Percentiles rank a stretch among this genome's conserved stretches.
Evolutionary conservation across 2,113 vertebrate species (phyloP).

Genomic region (Tinamus guttatus): DNA sequence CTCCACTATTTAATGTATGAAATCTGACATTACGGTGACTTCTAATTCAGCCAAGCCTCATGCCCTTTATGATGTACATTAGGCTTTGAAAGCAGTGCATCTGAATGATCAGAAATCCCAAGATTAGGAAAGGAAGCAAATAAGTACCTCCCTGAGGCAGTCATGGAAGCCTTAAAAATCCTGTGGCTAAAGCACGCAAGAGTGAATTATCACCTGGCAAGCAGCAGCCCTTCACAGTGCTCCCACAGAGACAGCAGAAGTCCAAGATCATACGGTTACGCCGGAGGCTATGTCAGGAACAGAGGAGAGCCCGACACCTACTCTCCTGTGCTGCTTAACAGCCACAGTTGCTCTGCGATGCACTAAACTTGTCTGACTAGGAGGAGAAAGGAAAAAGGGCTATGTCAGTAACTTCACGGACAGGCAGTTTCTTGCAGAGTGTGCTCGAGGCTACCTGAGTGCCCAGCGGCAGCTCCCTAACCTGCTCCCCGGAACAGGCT

Average conservation of each 20-base stretch:
- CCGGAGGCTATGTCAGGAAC: not conserved
- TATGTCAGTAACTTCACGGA: not conserved
- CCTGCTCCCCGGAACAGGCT: not conserved
- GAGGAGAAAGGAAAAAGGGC: not conserved
- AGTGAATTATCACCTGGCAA: not conserved
- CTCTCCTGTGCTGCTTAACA: not conserved
- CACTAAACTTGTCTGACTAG: not conserved
- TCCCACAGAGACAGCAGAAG: not conserved
- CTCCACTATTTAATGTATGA: not conserved
- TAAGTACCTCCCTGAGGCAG: not conserved
- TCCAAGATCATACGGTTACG: not conserved
- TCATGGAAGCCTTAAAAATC: not conserved
- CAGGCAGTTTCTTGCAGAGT: not conserved
- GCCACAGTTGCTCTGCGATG: not conserved
- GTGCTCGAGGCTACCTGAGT: not conserved
- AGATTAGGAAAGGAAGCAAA: not conserved
- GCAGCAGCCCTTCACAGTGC: not conserved
- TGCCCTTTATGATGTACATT: not conserved
- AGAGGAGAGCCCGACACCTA: not conserved
- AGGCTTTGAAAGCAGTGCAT: not conserved
- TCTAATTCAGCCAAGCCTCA: not conserved
- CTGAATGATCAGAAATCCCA: not conserved
- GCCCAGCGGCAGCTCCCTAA: not conserved
- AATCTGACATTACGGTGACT: not conserved
- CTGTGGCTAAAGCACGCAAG: not conserved